A percentile compares a stretch with the other conserved stretches of the same genome.
Evolutionary conservation across 2,888 invertebrate species (phyloP).

Genomic region (Drosophila barbarae): DNA sequence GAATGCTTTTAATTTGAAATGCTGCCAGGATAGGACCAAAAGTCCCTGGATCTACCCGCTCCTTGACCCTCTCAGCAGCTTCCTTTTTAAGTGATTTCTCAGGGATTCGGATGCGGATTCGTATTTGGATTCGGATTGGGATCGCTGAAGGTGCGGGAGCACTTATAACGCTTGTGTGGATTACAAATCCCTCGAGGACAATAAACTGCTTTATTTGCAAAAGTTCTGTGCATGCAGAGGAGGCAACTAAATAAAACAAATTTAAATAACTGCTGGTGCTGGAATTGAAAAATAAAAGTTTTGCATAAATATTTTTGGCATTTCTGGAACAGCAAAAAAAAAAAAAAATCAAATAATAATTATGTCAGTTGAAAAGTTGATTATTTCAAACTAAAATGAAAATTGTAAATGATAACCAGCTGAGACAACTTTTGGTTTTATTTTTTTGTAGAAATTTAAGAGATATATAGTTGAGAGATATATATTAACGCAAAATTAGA

Average conservation of each 20-base stretch:
- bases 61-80: slow-evolving; percentile 1
- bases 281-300: slow-evolving; percentile 30
- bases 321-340: background rate
- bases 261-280: slow-evolving; percentile 22
- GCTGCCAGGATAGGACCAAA: slow-evolving; percentile 45
- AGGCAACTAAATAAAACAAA: slow-evolving; percentile 12
- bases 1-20: slow-evolving; percentile 74
- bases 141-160: slow-evolving; percentile 34
- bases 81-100: slow-evolving; percentile 49
- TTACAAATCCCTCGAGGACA: slow-evolving; percentile 69
- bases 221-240: slow-evolving; percentile 52
- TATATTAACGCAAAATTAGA: too few relatives aligned
- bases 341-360: slow-evolving; percentile 1
- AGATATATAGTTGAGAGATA: too few relatives aligned
- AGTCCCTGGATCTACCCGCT: slow-evolving; percentile 19
- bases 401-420: background rate
- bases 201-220: slow-evolving; percentile 75
- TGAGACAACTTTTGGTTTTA: background rate
- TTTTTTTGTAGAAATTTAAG: background rate
- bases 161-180: slow-evolving; percentile 74
- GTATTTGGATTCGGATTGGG: slow-evolving; percentile 10
- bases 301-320: slow-evolving; percentile 19
- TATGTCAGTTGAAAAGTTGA: background rate
- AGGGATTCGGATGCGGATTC: slow-evolving; percentile 14
- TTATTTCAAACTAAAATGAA: background rate